Percentiles rank a stretch among this genome's conserved stretches.
phyloP scores from a whole-genome alignment of 2,797 vertebrate genomes.

The Masticophis lateralis region DNA sequence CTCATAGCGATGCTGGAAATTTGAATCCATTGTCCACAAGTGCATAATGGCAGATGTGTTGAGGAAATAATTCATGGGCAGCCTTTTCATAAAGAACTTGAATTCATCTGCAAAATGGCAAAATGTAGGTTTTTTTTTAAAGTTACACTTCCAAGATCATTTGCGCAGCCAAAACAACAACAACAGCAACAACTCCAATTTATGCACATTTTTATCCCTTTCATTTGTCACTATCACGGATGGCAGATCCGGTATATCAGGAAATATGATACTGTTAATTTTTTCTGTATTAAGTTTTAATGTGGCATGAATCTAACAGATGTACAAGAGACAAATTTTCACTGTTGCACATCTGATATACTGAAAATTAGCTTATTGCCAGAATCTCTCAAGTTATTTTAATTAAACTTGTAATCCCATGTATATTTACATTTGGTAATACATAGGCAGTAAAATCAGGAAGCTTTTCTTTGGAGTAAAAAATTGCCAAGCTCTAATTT shows the following conservation, averaged over 20 bases:
- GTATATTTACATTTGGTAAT: neutral
- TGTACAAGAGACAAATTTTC: neutral
- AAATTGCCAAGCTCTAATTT: neutral
- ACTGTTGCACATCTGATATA: neutral
- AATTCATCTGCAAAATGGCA: constrained; percentile 86
- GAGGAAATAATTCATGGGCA: constrained; percentile 90
- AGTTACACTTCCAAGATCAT: neutral
- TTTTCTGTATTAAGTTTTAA: constrained; percentile 2
- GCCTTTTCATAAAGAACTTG: constrained; percentile 88
- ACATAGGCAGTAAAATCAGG: neutral
- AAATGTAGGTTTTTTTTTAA: constrained; percentile 30
- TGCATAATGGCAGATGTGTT: constrained; percentile 89
- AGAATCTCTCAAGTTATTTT: neutral
- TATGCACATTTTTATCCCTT: constrained; percentile 1
- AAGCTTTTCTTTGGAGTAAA: neutral
- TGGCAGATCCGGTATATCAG: neutral
- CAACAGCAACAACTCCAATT: neutral
- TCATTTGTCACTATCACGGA: constrained; percentile 1
- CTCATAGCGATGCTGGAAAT: constrained; percentile 90
- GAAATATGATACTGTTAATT: neutral
- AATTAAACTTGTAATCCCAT: neutral
- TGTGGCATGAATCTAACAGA: constrained; percentile 1
- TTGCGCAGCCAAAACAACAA: neutral
- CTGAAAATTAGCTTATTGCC: neutral
- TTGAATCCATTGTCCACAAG: constrained; percentile 89